Conservation (phyloP, 2,888 invertebrate genomes). For the Coelogynopora nodosa region DNA sequence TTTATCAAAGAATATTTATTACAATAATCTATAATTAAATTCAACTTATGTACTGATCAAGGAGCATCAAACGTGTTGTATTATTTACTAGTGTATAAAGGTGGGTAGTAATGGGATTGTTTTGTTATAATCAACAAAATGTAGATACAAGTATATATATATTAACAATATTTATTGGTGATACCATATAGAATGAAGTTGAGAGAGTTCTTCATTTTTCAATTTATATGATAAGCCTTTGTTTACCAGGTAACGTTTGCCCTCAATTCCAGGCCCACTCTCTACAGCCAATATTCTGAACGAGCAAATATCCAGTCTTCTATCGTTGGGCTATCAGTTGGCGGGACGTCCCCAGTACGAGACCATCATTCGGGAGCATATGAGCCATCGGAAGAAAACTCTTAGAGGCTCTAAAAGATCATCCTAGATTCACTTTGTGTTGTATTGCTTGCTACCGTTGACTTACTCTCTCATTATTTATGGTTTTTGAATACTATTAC, state of each 20-base stretch:
- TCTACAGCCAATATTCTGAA: not conserved
- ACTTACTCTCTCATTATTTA: not conserved
- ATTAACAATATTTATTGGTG: no score
- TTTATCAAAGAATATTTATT: no score
- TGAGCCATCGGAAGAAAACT: constrained; percentile 66
- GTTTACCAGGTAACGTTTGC: not conserved
- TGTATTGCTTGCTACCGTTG: not conserved
- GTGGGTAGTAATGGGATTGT: no score
- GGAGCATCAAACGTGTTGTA: no score
- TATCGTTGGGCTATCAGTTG: constrained; percentile 69
- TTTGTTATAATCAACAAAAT: no score
- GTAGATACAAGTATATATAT: not conserved
- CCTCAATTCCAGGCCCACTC: not conserved
- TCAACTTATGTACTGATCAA: no score
- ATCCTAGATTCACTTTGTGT: not conserved
- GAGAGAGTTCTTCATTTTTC: no score
- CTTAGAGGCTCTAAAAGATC: not conserved
- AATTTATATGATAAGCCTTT: not conserved
- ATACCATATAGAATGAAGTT: no score
- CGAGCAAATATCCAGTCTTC: not conserved
- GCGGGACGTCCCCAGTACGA: constrained; percentile 72
- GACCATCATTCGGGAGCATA: constrained; percentile 73
- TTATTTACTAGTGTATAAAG: no score
- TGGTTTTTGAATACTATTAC: not conserved
- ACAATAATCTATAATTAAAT: no score